A percentile compares a stretch with the other conserved stretches of the same genome.
Conservation (phyloP, 2,113 vertebrate species). For the Syrmaticus mikado region DNA sequence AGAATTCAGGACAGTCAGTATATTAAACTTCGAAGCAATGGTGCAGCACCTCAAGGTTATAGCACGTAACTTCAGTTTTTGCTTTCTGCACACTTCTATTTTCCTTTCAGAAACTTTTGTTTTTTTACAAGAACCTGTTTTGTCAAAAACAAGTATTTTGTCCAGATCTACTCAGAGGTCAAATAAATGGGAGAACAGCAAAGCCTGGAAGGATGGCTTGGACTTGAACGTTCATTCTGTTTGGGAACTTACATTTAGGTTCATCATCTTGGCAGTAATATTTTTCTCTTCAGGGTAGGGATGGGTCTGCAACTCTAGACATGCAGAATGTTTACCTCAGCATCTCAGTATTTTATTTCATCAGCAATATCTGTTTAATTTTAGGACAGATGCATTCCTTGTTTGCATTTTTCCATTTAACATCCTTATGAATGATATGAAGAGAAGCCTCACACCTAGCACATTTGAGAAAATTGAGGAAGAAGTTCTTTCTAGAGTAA, state of each 20-base stretch:
- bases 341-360: neutral
- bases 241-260: neutral
- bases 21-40: neutral
- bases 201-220: neutral
- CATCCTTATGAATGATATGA: neutral
- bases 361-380: neutral
- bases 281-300: slow-evolving; percentile 12
- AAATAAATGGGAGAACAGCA: neutral
- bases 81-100: neutral
- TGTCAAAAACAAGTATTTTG: neutral
- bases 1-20: neutral
- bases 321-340: slow-evolving; percentile 16
- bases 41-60: neutral
- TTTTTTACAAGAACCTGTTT: neutral
- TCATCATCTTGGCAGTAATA: neutral
- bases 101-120: neutral
- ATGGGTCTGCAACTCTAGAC: slow-evolving; percentile 21
- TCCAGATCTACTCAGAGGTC: neutral
- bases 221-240: neutral
- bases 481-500: neutral
- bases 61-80: neutral
- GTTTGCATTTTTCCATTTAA: neutral
- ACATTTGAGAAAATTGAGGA: neutral
- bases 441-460: neutral
- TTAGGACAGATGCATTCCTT: neutral